Evolutionary conservation across 2,888 invertebrate species (phyloP).

Genomic region (Ectobius pallidus): DNA sequence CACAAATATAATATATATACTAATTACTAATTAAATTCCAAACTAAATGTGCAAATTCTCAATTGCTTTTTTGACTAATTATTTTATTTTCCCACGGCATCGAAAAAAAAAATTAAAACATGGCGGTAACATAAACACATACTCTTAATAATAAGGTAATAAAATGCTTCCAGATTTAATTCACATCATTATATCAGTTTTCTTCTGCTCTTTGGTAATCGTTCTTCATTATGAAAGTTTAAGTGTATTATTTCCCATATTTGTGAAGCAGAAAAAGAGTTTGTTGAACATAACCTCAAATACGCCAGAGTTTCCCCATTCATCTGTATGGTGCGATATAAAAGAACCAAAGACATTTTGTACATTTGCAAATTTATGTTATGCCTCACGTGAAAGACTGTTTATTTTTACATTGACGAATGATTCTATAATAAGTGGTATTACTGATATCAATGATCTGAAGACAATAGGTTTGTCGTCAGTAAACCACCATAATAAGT

Average conservation of each 20-base stretch:
- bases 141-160: too few relatives aligned
- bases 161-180: too few relatives aligned
- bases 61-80: too few relatives aligned
- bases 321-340: constrained; percentile 46
- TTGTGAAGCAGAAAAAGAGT: too few relatives aligned
- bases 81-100: too few relatives aligned
- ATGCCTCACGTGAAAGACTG: constrained; percentile 49
- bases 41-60: too few relatives aligned
- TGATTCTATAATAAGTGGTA: constrained; percentile 50
- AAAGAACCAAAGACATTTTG: constrained; percentile 47
- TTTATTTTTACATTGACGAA: constrained; percentile 53
- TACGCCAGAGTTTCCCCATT: not conserved
- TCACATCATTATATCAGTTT: not conserved
- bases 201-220: not conserved
- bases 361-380: constrained; percentile 55
- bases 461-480: constrained; percentile 52
- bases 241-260: not conserved
- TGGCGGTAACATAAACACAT: too few relatives aligned
- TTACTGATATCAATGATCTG: constrained; percentile 48
- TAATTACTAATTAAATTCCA: too few relatives aligned
- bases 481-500: constrained; percentile 53
- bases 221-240: not conserved
- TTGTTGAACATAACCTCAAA: not conserved
- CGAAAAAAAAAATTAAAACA: too few relatives aligned
- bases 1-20: too few relatives aligned